These are phyloP conservation scores for Leptocoma aspasia DNA, from an alignment of 2,113 vertebrate genomes.

Conservation along the genomic window DNA sequence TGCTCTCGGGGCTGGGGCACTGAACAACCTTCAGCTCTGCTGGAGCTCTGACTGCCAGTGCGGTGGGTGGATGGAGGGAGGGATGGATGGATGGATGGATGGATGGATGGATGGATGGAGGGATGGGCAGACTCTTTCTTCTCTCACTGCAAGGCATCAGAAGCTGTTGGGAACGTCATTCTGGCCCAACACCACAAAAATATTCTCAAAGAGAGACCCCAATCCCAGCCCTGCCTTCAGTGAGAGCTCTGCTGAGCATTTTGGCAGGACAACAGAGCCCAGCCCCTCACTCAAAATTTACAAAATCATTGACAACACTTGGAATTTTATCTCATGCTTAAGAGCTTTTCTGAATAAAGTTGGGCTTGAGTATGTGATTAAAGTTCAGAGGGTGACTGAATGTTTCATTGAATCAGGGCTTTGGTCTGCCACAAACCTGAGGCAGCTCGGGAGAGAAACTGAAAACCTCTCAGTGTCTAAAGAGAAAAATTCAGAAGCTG, in stretches of 20 bases:
- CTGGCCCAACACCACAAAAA: background rate
- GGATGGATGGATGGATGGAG: background rate
- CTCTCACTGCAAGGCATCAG: background rate
- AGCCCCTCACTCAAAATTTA: background rate
- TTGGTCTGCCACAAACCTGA: background rate
- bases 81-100: background rate
- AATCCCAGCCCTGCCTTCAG: background rate
- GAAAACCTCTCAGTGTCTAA: background rate
- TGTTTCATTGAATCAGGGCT: background rate
- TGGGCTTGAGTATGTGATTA: background rate
- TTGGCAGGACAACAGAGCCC: background rate
- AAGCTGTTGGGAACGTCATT: background rate
- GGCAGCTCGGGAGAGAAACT: rapidly evolving
- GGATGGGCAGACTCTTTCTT: background rate
- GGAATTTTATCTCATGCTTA: background rate
- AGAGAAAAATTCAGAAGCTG: background rate
- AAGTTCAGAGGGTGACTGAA: background rate
- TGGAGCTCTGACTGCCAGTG: background rate
- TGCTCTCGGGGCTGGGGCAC: constrained; percentile 33
- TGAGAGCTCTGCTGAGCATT: background rate
- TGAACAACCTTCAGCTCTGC: constrained; percentile 57
- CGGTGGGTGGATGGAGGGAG: background rate
- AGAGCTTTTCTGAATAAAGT: background rate
- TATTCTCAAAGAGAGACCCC: rapidly evolving
- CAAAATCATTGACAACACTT: background rate